Evolutionary conservation across 2,113 vertebrate genomes (phyloP).

Genomic region (Dasyornis broadbenti): DNA sequence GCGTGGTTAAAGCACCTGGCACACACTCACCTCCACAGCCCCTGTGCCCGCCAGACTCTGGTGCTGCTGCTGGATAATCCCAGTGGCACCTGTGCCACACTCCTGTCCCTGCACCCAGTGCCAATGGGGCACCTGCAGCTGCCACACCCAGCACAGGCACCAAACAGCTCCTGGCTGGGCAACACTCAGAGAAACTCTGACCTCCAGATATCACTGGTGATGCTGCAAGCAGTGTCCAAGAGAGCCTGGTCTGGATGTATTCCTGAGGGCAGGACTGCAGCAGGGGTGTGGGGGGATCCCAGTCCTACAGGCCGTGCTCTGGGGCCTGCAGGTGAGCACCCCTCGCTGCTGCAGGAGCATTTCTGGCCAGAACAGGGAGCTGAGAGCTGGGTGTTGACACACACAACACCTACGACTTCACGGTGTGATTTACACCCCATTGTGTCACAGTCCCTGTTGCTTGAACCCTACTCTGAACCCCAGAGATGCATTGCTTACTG

Average conservation of each 20-base stretch:
- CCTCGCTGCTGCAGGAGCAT: fast-evolving
- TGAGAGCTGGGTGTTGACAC: not conserved
- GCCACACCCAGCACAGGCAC: not conserved
- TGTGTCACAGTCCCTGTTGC: not conserved
- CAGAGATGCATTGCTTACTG: not conserved
- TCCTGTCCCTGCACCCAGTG: not conserved
- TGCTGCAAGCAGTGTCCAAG: not conserved
- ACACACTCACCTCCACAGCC: not conserved
- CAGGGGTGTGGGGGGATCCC: not conserved
- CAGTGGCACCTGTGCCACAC: fast-evolving
- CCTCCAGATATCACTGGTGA: fast-evolving
- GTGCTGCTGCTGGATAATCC: not conserved
- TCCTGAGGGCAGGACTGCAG: not conserved
- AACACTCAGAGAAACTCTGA: not conserved
- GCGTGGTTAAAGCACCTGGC: not conserved
- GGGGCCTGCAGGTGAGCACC: not conserved
- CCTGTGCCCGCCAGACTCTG: not conserved
- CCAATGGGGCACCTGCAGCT: fast-evolving
- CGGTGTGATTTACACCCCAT: fast-evolving
- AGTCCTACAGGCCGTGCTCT: not conserved
- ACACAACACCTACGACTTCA: not conserved
- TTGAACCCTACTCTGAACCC: not conserved
- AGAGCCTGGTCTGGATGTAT: not conserved
- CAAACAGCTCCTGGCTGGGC: too few species aligned
- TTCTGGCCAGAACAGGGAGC: not conserved